Conservation (phyloP, 2,113 vertebrate species). For the Rousettus leschenaultii region DNA sequence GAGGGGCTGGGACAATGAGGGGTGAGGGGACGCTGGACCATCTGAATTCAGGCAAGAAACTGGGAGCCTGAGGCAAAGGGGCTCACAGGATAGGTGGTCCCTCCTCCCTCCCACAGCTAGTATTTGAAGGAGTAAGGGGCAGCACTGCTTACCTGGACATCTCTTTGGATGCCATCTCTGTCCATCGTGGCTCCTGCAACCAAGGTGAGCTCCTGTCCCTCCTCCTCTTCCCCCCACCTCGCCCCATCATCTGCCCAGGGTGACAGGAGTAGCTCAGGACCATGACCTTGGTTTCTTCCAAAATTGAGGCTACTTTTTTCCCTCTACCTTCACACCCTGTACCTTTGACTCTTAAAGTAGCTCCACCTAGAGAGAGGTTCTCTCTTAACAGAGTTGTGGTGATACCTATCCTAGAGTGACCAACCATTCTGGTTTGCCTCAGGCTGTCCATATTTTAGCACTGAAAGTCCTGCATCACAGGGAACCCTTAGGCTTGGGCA, state of each 20-base stretch:
- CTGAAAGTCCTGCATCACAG: neutral
- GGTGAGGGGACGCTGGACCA: rapidly evolving
- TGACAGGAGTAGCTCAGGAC: neutral
- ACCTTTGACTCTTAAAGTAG: neutral
- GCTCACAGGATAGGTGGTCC: neutral
- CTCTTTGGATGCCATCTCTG: slow-evolving; percentile 62
- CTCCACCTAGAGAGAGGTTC: neutral
- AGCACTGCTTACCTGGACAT: slow-evolving; percentile 46
- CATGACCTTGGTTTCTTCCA: neutral
- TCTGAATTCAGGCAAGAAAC: neutral
- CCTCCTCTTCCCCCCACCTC: neutral
- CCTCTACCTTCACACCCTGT: neutral
- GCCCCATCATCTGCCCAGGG: neutral
- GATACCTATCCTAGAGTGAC: neutral
- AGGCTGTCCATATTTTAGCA: neutral
- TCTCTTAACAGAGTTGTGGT: neutral
- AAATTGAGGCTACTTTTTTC: neutral
- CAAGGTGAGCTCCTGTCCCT: neutral
- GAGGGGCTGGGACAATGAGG: neutral
- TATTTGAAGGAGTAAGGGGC: slow-evolving; percentile 52
- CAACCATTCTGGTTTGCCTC: no score
- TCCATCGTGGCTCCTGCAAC: slow-evolving; percentile 51
- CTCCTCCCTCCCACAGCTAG: slow-evolving; percentile 26
- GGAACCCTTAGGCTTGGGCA: neutral
- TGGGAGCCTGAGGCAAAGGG: neutral